Evolutionary conservation across 2,888 invertebrate genomes (phyloP).

Genomic region (Drosophila kanekoi): DNA sequence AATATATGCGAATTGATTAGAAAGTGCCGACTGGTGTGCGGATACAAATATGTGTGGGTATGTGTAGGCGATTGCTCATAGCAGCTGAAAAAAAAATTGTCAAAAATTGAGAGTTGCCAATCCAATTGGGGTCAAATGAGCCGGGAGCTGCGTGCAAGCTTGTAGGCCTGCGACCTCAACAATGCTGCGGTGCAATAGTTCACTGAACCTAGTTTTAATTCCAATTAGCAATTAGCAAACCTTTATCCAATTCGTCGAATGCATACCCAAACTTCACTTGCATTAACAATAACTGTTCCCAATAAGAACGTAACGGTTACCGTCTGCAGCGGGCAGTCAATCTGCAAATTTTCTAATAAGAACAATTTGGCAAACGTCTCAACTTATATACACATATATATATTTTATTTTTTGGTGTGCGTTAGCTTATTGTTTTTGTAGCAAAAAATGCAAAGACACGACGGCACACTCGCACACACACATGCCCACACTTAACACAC

Average conservation of each 20-base stretch:
- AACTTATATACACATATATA: constrained; percentile 10
- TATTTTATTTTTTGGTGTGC: constrained; percentile 8
- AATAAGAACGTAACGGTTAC: constrained; percentile 50
- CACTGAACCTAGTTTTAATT: constrained; percentile 3
- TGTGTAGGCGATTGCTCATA: constrained; percentile 4
- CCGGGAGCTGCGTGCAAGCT: constrained; percentile 1
- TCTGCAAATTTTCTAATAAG: constrained; percentile 46
- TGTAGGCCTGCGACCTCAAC: neutral
- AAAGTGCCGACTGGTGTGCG: constrained; percentile 19
- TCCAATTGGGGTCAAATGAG: constrained; percentile 33
- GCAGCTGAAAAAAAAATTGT: neutral
- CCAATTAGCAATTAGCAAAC: constrained; percentile 1
- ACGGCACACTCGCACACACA: constrained; percentile 44
- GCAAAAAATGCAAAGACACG: constrained; percentile 77
- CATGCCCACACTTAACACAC: constrained; percentile 12
- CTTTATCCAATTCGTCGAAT: constrained; percentile 13
- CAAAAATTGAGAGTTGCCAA: neutral
- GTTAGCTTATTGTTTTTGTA: constrained; percentile 60
- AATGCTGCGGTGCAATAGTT: neutral
- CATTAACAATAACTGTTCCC: constrained; percentile 6
- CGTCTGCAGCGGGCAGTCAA: constrained; percentile 2
- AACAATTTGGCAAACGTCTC: constrained; percentile 38
- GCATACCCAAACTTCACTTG: neutral
- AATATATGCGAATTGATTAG: constrained; percentile 45
- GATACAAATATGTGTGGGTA: neutral